phyloP scores from a whole-genome alignment of 1,140 invertebrate genomes.

The Coenobita brevimanus region DNA sequence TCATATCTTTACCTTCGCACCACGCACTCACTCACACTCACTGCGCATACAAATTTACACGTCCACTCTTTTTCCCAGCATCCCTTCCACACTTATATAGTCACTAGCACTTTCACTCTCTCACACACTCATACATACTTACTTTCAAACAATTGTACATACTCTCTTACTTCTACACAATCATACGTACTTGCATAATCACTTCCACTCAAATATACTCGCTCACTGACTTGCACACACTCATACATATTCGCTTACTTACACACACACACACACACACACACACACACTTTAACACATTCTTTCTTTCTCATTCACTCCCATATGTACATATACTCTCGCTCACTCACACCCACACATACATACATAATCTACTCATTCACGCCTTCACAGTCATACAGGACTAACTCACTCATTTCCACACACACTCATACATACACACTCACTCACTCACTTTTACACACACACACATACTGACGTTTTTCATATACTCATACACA shows the following conservation, averaged over 20 bases:
- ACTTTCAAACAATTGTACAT: neutral
- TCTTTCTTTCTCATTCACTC: constrained; percentile 30
- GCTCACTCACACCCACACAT: too few relatives aligned
- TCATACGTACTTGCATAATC: neutral
- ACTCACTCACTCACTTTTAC: neutral
- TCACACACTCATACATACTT: constrained; percentile 9
- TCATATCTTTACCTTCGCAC: neutral
- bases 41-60: neutral
- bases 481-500: neutral
- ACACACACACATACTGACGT: constrained; percentile 5
- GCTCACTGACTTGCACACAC: constrained; percentile 6
- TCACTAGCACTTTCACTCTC: neutral
- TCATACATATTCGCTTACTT: constrained; percentile 16
- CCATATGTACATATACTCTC: too few relatives aligned
- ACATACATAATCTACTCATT: too few relatives aligned
- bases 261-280: neutral
- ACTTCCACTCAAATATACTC: neutral
- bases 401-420: too few relatives aligned
- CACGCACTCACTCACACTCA: neutral
- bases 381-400: too few relatives aligned
- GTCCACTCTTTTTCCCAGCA: neutral
- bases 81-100: neutral
- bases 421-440: too few relatives aligned
- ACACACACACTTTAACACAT: neutral
- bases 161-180: constrained; percentile 4